These are phyloP conservation scores for Marmota flaviventris DNA, from an alignment of 2,113 vertebrate species.

Conservation along the genomic window DNA sequence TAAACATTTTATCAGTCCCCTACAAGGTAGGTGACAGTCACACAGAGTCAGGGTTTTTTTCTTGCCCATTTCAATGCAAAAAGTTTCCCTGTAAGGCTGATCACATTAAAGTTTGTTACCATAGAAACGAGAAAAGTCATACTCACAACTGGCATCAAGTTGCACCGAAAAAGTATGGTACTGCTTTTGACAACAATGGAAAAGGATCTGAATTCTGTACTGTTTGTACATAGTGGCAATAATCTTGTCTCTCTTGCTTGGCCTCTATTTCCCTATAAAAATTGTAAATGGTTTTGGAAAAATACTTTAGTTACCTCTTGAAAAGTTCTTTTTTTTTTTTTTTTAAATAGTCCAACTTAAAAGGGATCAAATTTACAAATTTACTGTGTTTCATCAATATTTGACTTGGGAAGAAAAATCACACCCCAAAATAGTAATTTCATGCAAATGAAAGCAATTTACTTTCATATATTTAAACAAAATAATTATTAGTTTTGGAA, in stretches of 20 bases:
- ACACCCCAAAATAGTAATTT: slow-evolving; percentile 53
- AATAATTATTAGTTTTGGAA: slow-evolving; percentile 51
- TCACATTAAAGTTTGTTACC: slow-evolving; percentile 60
- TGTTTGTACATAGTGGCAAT: slow-evolving; percentile 53
- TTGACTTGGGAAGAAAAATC: slow-evolving; percentile 57
- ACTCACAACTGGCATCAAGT: slow-evolving; percentile 54
- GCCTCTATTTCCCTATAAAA: slow-evolving; percentile 31
- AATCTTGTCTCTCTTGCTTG: slow-evolving; percentile 1
- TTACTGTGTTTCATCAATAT: slow-evolving; percentile 57
- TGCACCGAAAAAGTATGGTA: slow-evolving; percentile 39
- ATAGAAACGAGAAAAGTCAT: slow-evolving; percentile 67
- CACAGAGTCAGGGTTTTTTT: not conserved
- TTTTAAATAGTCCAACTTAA: not conserved
- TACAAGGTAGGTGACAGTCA: not conserved
- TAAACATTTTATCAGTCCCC: slow-evolving; percentile 33
- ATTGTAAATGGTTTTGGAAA: slow-evolving; percentile 44
- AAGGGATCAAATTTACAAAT: slow-evolving; percentile 53
- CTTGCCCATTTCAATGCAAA: slow-evolving; percentile 11
- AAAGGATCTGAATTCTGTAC: slow-evolving; percentile 4
- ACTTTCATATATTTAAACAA: slow-evolving; percentile 42
- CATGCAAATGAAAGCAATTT: slow-evolving; percentile 67
- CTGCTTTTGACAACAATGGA: not conserved
- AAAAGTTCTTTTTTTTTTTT: not conserved
- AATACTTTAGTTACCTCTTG: slow-evolving; percentile 46
- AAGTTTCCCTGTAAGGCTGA: slow-evolving; percentile 59